Percentiles rank a stretch among this genome's conserved stretches.
phyloP scores from a whole-genome alignment of 2,113 vertebrate species.

The Natator depressus region DNA sequence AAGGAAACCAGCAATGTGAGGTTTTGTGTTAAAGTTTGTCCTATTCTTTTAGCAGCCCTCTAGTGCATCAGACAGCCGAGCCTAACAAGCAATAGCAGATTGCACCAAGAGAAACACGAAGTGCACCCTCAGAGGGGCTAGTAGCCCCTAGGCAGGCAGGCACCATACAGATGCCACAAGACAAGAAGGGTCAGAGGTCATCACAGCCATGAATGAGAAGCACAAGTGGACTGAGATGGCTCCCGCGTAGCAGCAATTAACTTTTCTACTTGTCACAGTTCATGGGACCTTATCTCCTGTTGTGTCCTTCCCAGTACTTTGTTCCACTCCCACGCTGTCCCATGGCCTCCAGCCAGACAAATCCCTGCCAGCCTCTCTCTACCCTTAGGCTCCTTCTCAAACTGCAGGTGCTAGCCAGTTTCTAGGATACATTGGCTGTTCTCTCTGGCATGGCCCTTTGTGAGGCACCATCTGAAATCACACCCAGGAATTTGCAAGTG shows the following conservation, averaged over 20 bases:
- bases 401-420: neutral
- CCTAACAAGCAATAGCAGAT: neutral
- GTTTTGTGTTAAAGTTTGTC: neutral
- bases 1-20: neutral
- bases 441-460: neutral
- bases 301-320: neutral
- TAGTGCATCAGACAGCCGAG: rapidly evolving
- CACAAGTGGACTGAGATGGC: neutral
- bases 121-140: neutral
- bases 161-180: neutral
- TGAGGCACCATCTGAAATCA: neutral
- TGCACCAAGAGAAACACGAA: neutral
- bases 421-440: neutral
- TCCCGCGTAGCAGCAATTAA: neutral
- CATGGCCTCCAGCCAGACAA: neutral
- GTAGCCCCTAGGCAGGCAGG: neutral
- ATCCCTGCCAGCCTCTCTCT: neutral
- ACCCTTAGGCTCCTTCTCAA: neutral
- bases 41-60: rapidly evolving
- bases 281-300: neutral
- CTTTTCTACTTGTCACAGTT: neutral
- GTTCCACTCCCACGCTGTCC: neutral
- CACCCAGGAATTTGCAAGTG: neutral
- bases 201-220: neutral
- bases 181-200: neutral